Percentiles rank a stretch among this genome's conserved stretches.
These are phyloP conservation scores for Diarsia mendica DNA, from an alignment of 2,888 invertebrate species.

Conservation along the genomic window DNA sequence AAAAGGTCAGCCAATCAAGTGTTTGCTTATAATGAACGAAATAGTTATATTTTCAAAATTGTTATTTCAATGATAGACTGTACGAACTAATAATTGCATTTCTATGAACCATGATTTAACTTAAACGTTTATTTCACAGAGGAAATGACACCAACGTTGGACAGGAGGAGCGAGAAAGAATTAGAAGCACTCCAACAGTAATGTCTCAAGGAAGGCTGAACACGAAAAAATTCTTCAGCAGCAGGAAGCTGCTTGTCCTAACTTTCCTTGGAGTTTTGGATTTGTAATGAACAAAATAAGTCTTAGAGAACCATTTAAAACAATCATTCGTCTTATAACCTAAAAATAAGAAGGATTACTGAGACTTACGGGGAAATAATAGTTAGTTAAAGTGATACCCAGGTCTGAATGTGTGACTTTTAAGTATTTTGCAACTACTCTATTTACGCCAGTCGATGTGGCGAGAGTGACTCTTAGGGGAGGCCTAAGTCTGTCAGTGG, in stretches of 20 bases:
- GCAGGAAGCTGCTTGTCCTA: neutral
- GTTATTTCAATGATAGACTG: no score
- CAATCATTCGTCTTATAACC: neutral
- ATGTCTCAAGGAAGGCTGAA: conserved; percentile 1
- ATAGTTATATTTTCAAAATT: no score
- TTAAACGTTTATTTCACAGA: conserved; percentile 72
- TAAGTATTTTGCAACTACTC: no score
- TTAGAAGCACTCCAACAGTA: conserved; percentile 49
- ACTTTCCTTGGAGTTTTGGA: neutral
- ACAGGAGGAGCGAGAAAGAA: conserved; percentile 62
- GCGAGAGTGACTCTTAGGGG: neutral
- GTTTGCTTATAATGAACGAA: neutral
- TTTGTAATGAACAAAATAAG: neutral
- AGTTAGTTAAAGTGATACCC: no score
- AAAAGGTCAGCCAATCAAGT: no score
- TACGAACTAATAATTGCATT: no score
- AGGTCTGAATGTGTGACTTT: no score
- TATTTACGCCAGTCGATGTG: neutral
- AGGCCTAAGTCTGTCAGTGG: neutral
- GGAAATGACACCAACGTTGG: conserved; percentile 76
- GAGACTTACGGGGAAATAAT: no score
- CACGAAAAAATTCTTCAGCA: conserved; percentile 5
- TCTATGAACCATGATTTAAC: neutral
- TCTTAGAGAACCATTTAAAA: neutral
- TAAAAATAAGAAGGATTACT: no score